Percentiles rank a stretch among this genome's conserved stretches.
Conservation (phyloP, 2,888 invertebrate species). For the Noctua fimbriata region DNA sequence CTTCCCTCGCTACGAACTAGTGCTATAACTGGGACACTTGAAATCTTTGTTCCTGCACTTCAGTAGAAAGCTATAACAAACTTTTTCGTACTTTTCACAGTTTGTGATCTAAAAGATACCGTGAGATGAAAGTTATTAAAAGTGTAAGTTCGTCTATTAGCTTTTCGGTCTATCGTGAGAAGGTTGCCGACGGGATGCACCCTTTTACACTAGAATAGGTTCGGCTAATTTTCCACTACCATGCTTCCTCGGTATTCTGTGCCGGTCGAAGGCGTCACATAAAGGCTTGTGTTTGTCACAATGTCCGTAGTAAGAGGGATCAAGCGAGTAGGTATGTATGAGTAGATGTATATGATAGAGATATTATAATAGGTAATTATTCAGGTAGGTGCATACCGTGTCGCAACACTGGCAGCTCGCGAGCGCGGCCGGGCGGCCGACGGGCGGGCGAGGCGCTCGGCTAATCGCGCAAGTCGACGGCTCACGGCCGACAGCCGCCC, state of each 20-base stretch:
- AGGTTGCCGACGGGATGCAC: constrained; percentile 45
- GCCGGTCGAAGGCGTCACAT: constrained; percentile 45
- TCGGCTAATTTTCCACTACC: constrained; percentile 60
- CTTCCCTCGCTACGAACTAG: constrained; percentile 29
- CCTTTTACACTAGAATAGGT: constrained; percentile 59
- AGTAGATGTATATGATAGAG: constrained; percentile 48
- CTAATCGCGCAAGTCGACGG: constrained; percentile 84
- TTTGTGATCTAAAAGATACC: constrained; percentile 6
- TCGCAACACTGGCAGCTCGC: constrained; percentile 71
- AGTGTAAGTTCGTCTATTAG: constrained; percentile 26
- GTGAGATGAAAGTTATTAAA: constrained; percentile 13
- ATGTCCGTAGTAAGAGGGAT: constrained; percentile 19
- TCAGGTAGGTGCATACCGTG: constrained; percentile 79
- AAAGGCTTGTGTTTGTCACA: constrained; percentile 45
- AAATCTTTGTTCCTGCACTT: constrained; percentile 30
- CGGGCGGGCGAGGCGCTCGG: constrained; percentile 65
- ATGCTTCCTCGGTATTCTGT: constrained; percentile 47
- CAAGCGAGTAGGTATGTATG: constrained; percentile 32
- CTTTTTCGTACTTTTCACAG: constrained; percentile 27
- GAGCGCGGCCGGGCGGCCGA: constrained; percentile 60
- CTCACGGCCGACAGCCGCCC: constrained; percentile 89
- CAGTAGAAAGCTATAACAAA: constrained; percentile 19
- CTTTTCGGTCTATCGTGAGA: constrained; percentile 21
- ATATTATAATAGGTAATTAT: constrained; percentile 78
- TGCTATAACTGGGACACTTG: constrained; percentile 30